Evolutionary conservation across 2,797 vertebrate species (phyloP), one percentile per base, ranked within the genome.

Genomic region (Chelon labrosus): DNA sequence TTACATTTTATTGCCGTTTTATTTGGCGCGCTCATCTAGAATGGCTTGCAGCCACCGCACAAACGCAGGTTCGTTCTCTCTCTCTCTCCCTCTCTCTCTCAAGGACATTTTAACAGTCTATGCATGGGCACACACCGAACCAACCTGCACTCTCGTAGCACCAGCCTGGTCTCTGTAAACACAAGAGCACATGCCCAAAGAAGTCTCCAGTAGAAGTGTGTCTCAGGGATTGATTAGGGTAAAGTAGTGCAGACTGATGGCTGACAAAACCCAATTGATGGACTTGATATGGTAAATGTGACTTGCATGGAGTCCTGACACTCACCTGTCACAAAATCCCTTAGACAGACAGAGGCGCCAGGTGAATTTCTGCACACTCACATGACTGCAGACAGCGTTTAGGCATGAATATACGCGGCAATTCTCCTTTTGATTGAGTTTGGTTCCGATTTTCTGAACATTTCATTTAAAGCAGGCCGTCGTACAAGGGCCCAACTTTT

Each of bases 311-410:
- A 79, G 46, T 67, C 73, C 51, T 77, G 75, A 83, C 79, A 76
- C 62, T 81, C 62, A 76, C 72, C 85, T 87, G 85, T 83, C 86
- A 88, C 65, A 73, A 79, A 85, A 91, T 80, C 80, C 79, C 71
- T 68, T 0, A 20, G 58, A 77, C 62, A 65, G 63, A 59, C 46
- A 37, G 67, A 65, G 71, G 65, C 62, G 59, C 80, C 83, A 82
- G 82, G 82, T 83, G 52, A 85, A 73, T 68, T 57, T 82, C 38
- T 49, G 57, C 42, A 57, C 10, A 10, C 25, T 42, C 1, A 46
- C 44, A 46, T 13, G 10, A 14, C 14, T 25, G 1, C 16, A 69
- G 20, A 20, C 20, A 49, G 44, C 27, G 22, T 58, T 50, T 27
- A 27, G 37, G 41, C 19, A 56, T 17, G 49, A 7, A 10, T 52